Percentiles rank a stretch among this genome's conserved stretches.
Evolutionary conservation across 2,797 vertebrate genomes (phyloP).

Genomic region (Pyrocephalus nanus): DNA sequence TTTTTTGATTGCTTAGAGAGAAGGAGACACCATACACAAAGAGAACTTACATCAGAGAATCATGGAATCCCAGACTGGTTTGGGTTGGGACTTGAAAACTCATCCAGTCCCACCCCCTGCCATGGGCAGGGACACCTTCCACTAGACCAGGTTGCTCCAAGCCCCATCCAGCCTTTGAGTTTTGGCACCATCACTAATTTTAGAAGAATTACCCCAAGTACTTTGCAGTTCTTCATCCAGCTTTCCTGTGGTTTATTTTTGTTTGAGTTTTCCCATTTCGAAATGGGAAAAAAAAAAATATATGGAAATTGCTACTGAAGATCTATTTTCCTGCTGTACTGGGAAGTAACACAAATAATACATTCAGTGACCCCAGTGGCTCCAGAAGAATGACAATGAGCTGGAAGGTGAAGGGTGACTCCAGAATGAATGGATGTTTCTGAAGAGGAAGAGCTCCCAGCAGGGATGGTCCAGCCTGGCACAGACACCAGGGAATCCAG

Average conservation of each 20-base stretch:
- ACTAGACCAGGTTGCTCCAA: not conserved
- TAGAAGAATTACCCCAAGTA: not conserved
- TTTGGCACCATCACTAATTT: not conserved
- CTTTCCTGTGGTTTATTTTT: not conserved
- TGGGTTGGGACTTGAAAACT: not conserved
- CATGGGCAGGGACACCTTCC: not conserved
- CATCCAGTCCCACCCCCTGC: not conserved
- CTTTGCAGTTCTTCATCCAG: not conserved
- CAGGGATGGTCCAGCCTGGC: not conserved
- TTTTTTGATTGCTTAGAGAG: too few species aligned
- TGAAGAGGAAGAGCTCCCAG: not conserved
- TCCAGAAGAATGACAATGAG: not conserved
- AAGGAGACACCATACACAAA: too few species aligned
- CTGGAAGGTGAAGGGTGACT: not conserved
- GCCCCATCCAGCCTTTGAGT: not conserved
- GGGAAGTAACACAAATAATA: not conserved
- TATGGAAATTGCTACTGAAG: not conserved
- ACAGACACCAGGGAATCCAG: not conserved
- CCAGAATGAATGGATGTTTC: not conserved
- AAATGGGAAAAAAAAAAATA: not conserved
- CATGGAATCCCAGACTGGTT: not conserved
- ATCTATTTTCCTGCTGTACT: not conserved
- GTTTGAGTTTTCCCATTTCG: not conserved
- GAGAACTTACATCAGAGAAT: not conserved
- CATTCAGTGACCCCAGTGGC: not conserved